phyloP scores from a whole-genome alignment of 1,140 invertebrate species.

The Euura lappo region DNA sequence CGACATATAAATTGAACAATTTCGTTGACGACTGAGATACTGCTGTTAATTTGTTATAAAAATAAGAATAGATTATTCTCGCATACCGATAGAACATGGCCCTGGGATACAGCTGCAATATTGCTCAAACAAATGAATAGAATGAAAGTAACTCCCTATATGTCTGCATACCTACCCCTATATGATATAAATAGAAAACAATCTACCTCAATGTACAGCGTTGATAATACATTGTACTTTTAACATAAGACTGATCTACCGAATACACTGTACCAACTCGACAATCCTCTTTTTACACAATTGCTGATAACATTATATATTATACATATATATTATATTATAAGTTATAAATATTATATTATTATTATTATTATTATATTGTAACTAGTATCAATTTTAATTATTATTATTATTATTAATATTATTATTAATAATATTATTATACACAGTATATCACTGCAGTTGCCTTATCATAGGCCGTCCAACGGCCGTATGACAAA shows the following conservation, averaged over 20 bases:
- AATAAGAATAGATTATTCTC: conserved; percentile 30
- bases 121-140: conserved; percentile 32
- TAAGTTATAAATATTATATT: conserved; percentile 13
- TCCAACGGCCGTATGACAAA: conserved; percentile 3
- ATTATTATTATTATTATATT: conserved; percentile 12
- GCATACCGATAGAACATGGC: conserved; percentile 26
- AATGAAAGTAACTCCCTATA: conserved; percentile 1
- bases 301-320: conserved; percentile 13
- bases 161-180: background rate
- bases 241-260: conserved; percentile 18
- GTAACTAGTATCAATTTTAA: conserved; percentile 5
- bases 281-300: background rate
- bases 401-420: conserved; percentile 13
- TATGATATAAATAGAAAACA: conserved; percentile 7
- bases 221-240: background rate
- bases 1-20: conserved; percentile 17
- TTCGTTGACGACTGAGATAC: conserved; percentile 42
- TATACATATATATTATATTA: conserved; percentile 17
- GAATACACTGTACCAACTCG: conserved; percentile 6
- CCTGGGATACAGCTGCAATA: conserved; percentile 53
- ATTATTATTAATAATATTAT: conserved; percentile 12
- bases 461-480: conserved; percentile 5
- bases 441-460: conserved; percentile 1
- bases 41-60: conserved; percentile 38
- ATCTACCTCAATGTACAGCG: conserved; percentile 34